phyloP scores from a whole-genome alignment of 1,140 invertebrate species.

The Drosophila nannoptera region DNA sequence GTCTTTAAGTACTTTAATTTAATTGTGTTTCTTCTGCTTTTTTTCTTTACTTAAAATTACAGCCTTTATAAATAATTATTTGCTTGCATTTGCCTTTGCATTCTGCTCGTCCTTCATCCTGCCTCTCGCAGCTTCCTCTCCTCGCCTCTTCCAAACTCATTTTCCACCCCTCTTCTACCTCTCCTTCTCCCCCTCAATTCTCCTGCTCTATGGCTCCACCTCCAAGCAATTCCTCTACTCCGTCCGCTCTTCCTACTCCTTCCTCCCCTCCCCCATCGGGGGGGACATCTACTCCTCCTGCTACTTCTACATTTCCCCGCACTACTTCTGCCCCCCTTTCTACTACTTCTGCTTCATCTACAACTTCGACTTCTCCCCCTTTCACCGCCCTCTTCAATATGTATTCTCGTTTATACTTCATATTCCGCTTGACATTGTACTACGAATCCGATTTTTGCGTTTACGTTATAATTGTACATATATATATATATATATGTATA shows the following conservation, averaged over 20 bases:
- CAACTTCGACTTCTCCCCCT: constrained; percentile 6
- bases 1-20: constrained; percentile 51
- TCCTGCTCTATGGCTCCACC: too few species aligned
- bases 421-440: constrained; percentile 74
- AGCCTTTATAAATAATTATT: constrained; percentile 79
- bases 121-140: too few species aligned
- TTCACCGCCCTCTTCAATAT: constrained; percentile 41
- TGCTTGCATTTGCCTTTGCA: constrained; percentile 13
- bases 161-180: too few species aligned
- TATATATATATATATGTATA: too few species aligned
- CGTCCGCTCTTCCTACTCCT: too few species aligned
- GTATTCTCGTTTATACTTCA: constrained; percentile 71
- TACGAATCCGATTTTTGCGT: constrained; percentile 60
- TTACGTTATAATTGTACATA: constrained; percentile 30
- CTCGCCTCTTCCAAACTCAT: too few species aligned
- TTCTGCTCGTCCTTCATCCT: background rate
- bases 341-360: background rate
- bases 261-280: too few species aligned
- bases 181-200: too few species aligned
- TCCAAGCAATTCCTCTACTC: too few species aligned
- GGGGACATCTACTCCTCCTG: too few species aligned
- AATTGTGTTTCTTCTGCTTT: constrained; percentile 26
- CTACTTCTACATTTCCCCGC: too few species aligned
- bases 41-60: constrained; percentile 74
- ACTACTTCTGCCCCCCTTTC: too few species aligned